Conservation (phyloP, 2,113 vertebrate genomes). For the Dromaius novaehollandiae region DNA sequence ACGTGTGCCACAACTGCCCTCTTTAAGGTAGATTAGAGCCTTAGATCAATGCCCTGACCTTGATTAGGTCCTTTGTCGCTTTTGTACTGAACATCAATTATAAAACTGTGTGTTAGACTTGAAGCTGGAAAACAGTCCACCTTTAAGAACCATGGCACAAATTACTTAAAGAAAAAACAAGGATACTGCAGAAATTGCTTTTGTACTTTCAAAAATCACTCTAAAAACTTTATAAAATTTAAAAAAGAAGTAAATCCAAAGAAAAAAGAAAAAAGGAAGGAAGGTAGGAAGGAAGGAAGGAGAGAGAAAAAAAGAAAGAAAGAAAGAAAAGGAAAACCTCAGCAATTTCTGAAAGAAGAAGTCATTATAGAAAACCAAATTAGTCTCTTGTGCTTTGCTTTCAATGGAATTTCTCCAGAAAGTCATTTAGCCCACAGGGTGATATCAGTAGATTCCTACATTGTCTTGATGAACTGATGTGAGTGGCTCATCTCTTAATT, state of each 20-base stretch:
- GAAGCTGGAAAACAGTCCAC: not conserved
- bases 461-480: not conserved
- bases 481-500: not conserved
- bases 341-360: not conserved
- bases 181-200: not conserved
- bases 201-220: not conserved
- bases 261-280: not conserved
- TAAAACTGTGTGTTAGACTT: not conserved
- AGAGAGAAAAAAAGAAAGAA: not conserved
- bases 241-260: not conserved
- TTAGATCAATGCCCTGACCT: fast-evolving
- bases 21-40: not conserved
- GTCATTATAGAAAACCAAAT: not conserved
- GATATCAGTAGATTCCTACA: not conserved
- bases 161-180: not conserved
- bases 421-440: not conserved
- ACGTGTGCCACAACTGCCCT: not conserved
- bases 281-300: not conserved
- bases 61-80: not conserved
- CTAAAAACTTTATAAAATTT: not conserved
- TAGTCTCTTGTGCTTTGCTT: not conserved
- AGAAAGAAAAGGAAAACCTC: not conserved
- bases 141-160: not conserved
- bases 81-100: not conserved
- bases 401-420: slow-evolving; percentile 19